Evolutionary conservation across 2,888 invertebrate species (phyloP).

Genomic region (Perizoma affinitatum): DNA sequence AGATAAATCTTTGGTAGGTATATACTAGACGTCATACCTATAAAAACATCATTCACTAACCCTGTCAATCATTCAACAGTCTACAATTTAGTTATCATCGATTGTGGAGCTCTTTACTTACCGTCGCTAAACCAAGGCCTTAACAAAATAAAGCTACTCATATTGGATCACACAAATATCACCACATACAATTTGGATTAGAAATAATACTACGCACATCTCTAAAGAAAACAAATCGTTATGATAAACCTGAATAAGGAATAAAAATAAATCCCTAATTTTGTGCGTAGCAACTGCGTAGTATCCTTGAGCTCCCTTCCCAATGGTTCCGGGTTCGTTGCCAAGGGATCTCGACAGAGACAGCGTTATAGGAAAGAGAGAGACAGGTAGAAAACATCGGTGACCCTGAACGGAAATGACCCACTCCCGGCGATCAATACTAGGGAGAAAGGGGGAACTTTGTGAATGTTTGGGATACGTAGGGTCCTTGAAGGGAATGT

Average conservation of each 20-base stretch:
- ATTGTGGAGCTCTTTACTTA: no score
- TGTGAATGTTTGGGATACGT: constrained; percentile 15
- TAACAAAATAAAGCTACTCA: not conserved
- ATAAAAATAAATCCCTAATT: constrained; percentile 11
- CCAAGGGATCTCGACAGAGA: constrained; percentile 53
- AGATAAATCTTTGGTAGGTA: not conserved
- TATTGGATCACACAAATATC: not conserved
- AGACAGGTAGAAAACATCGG: constrained; percentile 57
- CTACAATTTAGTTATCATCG: no score
- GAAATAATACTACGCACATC: not conserved
- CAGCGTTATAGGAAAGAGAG: constrained; percentile 38
- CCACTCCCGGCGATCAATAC: constrained; percentile 62
- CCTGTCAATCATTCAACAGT: no score
- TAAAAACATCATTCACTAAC: no score
- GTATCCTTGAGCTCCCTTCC: constrained; percentile 28
- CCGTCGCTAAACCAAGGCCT: no score
- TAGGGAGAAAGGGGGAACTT: constrained; percentile 29
- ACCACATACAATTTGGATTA: not conserved
- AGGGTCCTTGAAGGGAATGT: constrained; percentile 6
- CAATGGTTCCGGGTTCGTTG: constrained; percentile 47
- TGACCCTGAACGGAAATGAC: constrained; percentile 68
- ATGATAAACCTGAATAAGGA: not conserved
- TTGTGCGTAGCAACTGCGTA: constrained; percentile 30
- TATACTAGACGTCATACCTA: constrained; percentile 1
- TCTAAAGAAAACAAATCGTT: constrained; percentile 18